Conservation (phyloP, 2,113 vertebrate genomes). For the western clawed frog (Xenopus tropicalis) region UCB_Xtro_10.0 CM004447.2:18681501-18682000, state of each 20-base stretch:
- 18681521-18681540: conserved; percentile 75
- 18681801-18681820: conserved; percentile 69
- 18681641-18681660: conserved; percentile 20
- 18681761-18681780: conserved; percentile 55
- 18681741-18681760: conserved; percentile 63
- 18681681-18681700: conserved; percentile 60
- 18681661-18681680: conserved; percentile 52
- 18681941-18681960: conserved; percentile 69
- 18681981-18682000: conserved; percentile 14
- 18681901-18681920: neutral
- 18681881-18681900: neutral
- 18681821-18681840: conserved; percentile 45
- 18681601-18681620: conserved; percentile 63
- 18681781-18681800: conserved; percentile 61
- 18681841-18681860: conserved; percentile 17
- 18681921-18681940: conserved; percentile 46
- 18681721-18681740: conserved; percentile 63
- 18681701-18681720: conserved; percentile 53
- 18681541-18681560: conserved; percentile 74
- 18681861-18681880: too few species aligned
- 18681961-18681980: conserved; percentile 63
- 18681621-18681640: conserved; percentile 28
- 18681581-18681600: conserved; percentile 65
- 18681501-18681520: conserved; percentile 70
- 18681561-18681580: conserved; percentile 74